Evolutionary conservation across 2,888 invertebrate species (phyloP), one percentile per base, ranked within the genome.

Genomic region (Cosmorhoe ocellata): DNA sequence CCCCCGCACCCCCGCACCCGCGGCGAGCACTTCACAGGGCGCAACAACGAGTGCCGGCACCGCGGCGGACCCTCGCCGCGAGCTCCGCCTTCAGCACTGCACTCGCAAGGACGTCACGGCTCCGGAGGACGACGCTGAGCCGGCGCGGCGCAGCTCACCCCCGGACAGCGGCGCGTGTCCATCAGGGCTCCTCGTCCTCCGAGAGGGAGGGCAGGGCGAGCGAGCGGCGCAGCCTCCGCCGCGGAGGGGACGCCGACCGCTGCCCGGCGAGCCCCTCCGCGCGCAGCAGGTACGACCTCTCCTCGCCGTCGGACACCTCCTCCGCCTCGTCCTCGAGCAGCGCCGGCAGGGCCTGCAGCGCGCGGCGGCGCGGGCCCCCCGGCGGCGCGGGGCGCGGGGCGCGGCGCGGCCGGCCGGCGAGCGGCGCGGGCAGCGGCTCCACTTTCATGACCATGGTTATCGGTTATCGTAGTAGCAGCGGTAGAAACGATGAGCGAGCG

Each of bases 101-200:
- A 56, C 66, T 63, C 64, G 60, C 66, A 48, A 64, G 61, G 50
- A 59, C 56, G 52, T 67, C 61, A 51, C 49, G 61, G 59, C 59
- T 56, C 59, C 56, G 61, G 45, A 55, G 49, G 58, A 55, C 66
- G 68, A 71, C 67, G 72, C 71, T 64, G 68, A 48, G 68, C 66
- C 69, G 64, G 75, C 76, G 64, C 76, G 64, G 75, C 76, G 69
- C 69, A 71, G 70, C 85, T 85, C 83, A 77, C 81, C 80, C 78
- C 78, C 69, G 61, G 61, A 58, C 53, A 56, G 48, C 38, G 37
- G 39, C 56, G 56, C 59, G 28, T 52, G 37, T 39, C 47, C 71
- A 74, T 90, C 89, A 90, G 68, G 89, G 89, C 74, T 90, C 89
- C 65, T 90, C 89, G 18, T 90, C 89, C 50, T 90, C 89, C 2